Conservation (phyloP, 1,140 invertebrate species). For the Bombus balteatus region DNA sequence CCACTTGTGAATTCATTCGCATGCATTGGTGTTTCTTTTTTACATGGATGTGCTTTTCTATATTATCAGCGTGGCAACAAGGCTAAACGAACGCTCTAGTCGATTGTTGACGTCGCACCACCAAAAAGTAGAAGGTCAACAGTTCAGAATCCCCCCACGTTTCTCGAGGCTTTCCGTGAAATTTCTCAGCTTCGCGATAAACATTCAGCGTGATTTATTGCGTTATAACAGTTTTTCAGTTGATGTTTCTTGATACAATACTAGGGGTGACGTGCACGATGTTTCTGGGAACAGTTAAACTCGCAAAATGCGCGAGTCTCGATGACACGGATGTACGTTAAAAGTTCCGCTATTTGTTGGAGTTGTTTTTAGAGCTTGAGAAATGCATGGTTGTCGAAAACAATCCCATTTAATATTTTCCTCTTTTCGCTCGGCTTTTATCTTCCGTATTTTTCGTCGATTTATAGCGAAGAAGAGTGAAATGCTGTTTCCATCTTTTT, state of each 20-base stretch:
- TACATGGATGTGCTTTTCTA: conserved; percentile 40
- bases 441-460: neutral
- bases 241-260: neutral
- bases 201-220: neutral
- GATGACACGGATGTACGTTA: neutral
- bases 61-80: conserved; percentile 26
- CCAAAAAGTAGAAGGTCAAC: neutral
- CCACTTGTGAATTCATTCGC: neutral
- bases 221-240: neutral
- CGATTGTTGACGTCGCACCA: neutral
- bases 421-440: neutral
- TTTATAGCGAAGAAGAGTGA: neutral
- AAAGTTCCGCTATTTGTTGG: neutral
- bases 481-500: neutral
- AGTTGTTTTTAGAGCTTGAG: neutral
- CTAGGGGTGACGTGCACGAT: neutral
- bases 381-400: neutral
- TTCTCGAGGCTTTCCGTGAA: neutral
- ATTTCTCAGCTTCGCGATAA: neutral
- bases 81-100: neutral
- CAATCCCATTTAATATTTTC: neutral
- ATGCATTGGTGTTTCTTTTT: neutral
- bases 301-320: too few relatives aligned
- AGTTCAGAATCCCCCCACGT: neutral
- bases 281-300: neutral